Conservation (phyloP, 2,113 vertebrate genomes). For the Ctenomys sociabilis region DNA sequence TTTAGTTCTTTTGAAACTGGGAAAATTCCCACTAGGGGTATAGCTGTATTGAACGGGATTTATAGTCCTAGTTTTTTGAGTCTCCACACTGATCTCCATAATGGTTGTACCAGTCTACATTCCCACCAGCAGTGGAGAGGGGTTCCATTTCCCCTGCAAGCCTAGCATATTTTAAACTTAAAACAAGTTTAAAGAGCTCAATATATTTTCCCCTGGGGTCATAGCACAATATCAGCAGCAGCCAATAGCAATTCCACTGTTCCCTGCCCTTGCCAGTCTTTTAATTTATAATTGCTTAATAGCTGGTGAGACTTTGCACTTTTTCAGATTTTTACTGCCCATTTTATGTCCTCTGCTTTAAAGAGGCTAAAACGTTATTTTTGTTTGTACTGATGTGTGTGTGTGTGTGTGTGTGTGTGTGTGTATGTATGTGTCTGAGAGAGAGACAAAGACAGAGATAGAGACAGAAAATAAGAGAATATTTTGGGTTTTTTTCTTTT, state of each 20-base stretch:
- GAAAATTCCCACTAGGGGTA: too few species aligned
- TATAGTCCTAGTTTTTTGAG: too few species aligned
- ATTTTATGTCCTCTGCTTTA: not conserved
- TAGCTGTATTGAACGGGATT: too few species aligned
- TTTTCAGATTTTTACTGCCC: not conserved
- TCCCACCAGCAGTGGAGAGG: too few species aligned
- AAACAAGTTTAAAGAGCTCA: not conserved
- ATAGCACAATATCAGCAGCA: not conserved
- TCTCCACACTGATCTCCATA: too few species aligned
- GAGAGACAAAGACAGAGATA: not conserved
- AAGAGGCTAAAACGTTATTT: not conserved
- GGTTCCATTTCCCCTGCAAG: not conserved
- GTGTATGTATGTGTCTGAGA: not conserved
- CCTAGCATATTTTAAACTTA: not conserved
- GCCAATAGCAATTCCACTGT: not conserved
- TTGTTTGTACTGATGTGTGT: not conserved
- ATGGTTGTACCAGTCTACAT: too few species aligned
- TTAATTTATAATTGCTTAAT: constrained; percentile 10
- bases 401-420: not conserved
- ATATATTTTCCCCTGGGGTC: not conserved
- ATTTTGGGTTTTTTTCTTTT: too few species aligned
- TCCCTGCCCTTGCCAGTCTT: not conserved
- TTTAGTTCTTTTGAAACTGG: too few species aligned
- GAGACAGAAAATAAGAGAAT: too few species aligned
- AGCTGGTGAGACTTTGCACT: not conserved